Base-by-base conservation (phyloP, 2,888 invertebrate genomes). In the Tricholauxania praeusta region DNA sequence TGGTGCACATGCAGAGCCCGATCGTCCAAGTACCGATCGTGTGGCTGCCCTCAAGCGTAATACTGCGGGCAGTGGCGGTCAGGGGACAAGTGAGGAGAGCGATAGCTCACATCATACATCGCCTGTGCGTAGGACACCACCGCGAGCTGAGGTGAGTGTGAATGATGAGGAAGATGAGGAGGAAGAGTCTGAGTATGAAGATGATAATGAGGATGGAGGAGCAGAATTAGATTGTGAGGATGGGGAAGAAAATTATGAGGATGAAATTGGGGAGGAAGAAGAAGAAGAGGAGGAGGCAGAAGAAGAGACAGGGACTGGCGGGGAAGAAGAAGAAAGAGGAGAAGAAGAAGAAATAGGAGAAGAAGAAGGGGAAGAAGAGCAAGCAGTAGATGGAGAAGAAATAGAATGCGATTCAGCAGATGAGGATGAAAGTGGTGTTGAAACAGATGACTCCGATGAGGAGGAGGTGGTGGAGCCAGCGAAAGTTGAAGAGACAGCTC, bases 111-210 rank as follows among this genome's bases (percentile, higher is more conserved):
- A 83, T 52, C 84, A 83, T 72, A 88, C 91, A 79, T 88, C 91
- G 82, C 90, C 92, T 81, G 90, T 90, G 85, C 90, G 91, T 86
- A 91, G 92, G 87, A 89, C 92, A 84, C 91, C 93, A 80, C 91
- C 93, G 79, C 91, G 92, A 84, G 91, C 92, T 86, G 93, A 93
- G 93, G 93, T 93, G 92, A 93, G 92, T 93, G 85, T 86, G 83
- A 83, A 81, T 84, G 84, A 82, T 78, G 78, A 83, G 80, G 80
- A 81, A 80, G 82, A 83, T 81, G 85, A 82, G 81, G 81, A 79
- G 52, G 76, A 75, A 64, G 63, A 48, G 48, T 14, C 14, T 22
- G 60, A 60, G 15, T 57, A 64, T 15, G 66, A 39, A 12, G 71
- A 67, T 14, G 62, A 67, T 14, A 64, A 67, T n/a, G 69, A 68